Percentiles rank a stretch among this genome's conserved stretches.
These are phyloP conservation scores for Clarias magur DNA, from an alignment of 2,113 vertebrate species.

Conservation along the genomic window DNA sequence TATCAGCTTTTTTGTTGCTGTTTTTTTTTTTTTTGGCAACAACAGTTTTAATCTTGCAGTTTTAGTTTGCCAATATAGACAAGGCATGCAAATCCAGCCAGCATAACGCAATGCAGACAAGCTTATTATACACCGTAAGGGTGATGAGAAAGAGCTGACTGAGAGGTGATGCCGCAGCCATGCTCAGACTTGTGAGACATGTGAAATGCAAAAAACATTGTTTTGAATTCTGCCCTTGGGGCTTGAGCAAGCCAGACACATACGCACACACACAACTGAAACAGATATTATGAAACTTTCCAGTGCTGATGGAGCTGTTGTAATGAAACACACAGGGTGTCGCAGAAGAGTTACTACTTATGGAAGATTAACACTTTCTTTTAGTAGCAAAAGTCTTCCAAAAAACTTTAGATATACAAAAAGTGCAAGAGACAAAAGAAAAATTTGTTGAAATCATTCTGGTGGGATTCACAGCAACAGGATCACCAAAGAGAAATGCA, in stretches of 20 bases:
- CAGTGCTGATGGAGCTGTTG: neutral
- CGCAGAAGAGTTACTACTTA: no score
- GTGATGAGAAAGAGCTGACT: conserved; percentile 57
- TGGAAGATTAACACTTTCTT: no score
- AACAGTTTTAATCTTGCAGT: neutral
- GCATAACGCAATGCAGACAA: conserved; percentile 17
- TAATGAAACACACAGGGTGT: neutral
- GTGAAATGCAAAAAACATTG: conserved; percentile 69
- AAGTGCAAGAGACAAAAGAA: no score
- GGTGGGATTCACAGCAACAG: no score
- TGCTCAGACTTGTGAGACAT: conserved; percentile 76
- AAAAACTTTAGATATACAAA: no score
- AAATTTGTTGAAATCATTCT: no score
- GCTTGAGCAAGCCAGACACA: conserved; percentile 56
- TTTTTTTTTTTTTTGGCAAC: neutral
- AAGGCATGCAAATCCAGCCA: neutral
- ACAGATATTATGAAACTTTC: conserved; percentile 14
- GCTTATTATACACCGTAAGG: neutral
- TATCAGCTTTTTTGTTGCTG: neutral
- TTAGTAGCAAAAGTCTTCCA: no score
- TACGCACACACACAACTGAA: conserved; percentile 11
- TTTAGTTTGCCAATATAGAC: neutral
- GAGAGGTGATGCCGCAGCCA: conserved; percentile 63
- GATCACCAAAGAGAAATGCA: no score
- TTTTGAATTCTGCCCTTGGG: conserved; percentile 64